Evolutionary conservation across 2,888 invertebrate species (phyloP), one percentile per base, ranked within the genome.

Genomic region (Nemurella pictetii): DNA sequence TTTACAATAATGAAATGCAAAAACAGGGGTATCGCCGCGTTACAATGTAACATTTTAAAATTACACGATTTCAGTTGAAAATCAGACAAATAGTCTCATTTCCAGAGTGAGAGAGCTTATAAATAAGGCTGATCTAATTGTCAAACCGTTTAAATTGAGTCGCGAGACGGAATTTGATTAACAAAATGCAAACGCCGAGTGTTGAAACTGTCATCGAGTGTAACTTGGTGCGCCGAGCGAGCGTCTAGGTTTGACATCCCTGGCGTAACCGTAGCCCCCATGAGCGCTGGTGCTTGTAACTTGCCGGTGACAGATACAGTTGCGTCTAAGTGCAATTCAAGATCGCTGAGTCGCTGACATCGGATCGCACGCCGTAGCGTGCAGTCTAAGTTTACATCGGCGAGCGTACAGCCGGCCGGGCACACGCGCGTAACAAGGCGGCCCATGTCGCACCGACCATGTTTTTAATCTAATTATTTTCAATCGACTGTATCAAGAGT

Each of bases 251-350:
- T 55, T 55, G 55, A 55, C 55, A 55, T 55, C 55, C 55, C 55
- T 55, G 55, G 55, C 55, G 55, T 55, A 55, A 55, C 55, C 9
- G 5, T 20, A 55, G 55, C 55, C 20, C 35, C 55, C 20, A 55
- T 55, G 55, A 55, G 55, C 55, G 12, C 55, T 55, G 55, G 55
- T 20, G 55, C 55, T 12, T 55, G 28, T 29, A 78, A 29, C 30
- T 9, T n/a, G 27, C 27, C n/a, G 28, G 2, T 30, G 78, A 29
- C 27, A 30, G 78, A 78, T 78, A 78, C 28, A 78, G 78, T 78
- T 78, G 30, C 78, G 9, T 78, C 82, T 82, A 82, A 82, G 82
- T 82, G 82, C 82, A 82, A 82, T 82, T 9, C 29, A 82, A 82
- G 82, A 82, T 55, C 55, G 26, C 82, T 82, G 82, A 82, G 72